phyloP scores from a whole-genome alignment of 2,113 vertebrate species.

The Phalacrocorax pelagicus region DNA sequence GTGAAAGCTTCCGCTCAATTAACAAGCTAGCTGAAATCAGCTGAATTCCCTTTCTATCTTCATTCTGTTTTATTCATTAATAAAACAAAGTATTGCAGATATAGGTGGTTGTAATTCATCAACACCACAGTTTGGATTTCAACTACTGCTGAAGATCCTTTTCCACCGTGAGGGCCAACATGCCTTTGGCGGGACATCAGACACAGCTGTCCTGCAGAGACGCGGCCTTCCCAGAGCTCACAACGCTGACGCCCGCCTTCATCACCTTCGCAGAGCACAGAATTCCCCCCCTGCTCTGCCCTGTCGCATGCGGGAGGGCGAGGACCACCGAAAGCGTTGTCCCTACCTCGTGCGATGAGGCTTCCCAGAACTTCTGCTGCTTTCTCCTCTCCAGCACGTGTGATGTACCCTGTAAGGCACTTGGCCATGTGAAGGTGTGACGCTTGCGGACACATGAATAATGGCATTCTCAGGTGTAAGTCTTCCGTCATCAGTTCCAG shows the following conservation, averaged over 20 bases:
- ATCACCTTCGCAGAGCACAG: neutral
- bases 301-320: accelerated
- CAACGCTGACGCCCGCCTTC: accelerated
- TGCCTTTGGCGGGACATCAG: neutral
- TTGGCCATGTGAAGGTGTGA: neutral
- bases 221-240: neutral
- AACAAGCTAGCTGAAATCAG: neutral
- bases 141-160: neutral
- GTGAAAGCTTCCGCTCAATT: neutral
- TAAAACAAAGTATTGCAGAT: neutral
- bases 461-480: neutral
- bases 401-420: neutral
- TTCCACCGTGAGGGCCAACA: neutral
- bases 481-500: neutral
- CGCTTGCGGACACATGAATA: accelerated
- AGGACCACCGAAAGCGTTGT: neutral
- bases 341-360: accelerated
- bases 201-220: neutral
- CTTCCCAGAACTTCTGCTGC: neutral
- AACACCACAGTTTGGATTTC: neutral
- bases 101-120: neutral
- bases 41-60: neutral
- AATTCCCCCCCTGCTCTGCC: neutral
- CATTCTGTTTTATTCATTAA: neutral
- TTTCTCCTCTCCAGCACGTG: neutral